Evolutionary conservation across 2,888 invertebrate genomes (phyloP).

Genomic region (Diachrysia chrysitis): DNA sequence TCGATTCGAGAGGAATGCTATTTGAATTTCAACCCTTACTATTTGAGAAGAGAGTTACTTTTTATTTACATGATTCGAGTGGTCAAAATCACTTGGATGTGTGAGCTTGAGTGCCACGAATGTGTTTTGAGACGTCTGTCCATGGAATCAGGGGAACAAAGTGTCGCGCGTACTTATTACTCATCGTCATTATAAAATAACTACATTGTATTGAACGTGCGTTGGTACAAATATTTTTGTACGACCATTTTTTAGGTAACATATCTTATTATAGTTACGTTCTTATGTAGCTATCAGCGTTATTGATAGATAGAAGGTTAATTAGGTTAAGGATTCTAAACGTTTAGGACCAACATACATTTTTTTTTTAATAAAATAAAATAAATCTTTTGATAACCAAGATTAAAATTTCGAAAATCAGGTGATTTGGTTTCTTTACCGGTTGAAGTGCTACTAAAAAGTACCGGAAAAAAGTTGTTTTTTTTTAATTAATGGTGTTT

Average conservation of each 20-base stretch:
- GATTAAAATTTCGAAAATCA: no score
- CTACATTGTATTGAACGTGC: not conserved
- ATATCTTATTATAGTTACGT: not conserved
- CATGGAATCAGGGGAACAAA: not conserved
- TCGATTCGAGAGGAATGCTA: conserved; percentile 22
- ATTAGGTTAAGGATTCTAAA: no score
- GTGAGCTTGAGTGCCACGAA: not conserved
- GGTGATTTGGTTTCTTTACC: no score
- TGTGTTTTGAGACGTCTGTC: not conserved
- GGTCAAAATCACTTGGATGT: not conserved
- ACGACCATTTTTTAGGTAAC: not conserved
- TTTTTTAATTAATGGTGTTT: no score
- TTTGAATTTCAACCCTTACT: not conserved
- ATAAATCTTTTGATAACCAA: no score
- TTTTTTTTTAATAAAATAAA: no score
- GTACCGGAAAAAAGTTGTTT: no score
- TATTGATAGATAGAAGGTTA: not conserved
- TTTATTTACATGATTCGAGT: not conserved
- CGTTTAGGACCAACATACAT: no score
- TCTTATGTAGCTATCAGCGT: not conserved
- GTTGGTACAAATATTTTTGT: not conserved
- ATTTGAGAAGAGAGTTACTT: conserved; percentile 9
- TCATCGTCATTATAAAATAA: conserved; percentile 2
- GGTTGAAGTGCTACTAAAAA: no score
- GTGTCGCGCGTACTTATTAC: not conserved